Evolutionary conservation across 2,888 invertebrate genomes (phyloP), one percentile per base, ranked within the genome.

Genomic region (Lasius fuliginosus): DNA sequence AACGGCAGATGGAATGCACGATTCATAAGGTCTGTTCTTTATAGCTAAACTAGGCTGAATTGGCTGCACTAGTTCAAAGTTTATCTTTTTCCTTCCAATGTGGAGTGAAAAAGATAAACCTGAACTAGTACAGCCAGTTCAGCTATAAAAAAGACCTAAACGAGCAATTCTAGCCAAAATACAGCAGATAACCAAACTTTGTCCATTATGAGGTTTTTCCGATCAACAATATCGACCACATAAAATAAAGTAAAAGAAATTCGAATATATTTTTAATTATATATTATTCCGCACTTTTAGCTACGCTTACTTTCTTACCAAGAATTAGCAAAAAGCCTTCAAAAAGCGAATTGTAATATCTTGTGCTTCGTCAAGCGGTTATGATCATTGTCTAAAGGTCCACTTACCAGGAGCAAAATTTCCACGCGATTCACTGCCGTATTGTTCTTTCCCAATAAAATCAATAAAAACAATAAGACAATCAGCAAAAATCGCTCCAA

Each of bases 1-100:
- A 86, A 60, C 85, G 77, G 89, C 87, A 90, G 86, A 85, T 90
- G 88, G 82, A 84, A 64, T 69, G 65, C 74, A 75, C 90, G 89
- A 90, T 84, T 92, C 91, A 91, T 85, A 42, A 36, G 36, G 33
- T 33, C 33, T 33, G 23, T 23, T 23, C 23, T 23, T 23, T 23
- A 23, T 23, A 23, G 23, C 23, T 23, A 23, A 23, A 23, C 23
- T 23, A 23, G 23, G 23, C 23, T 23, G 23, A 23, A 23, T 0
- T 23, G 23, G 23, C 23, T 23, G 23, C 23, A 23, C 23, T 23
- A 23, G 23, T 23, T 23, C 23, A 23, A 0, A 23, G 23, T 23
- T 23, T 23, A 23, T 23, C 23, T 23, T 23, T 23, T 23, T 23
- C 23, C 23, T 23, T 23, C 23, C 23, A 23, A 23, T 23, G 23